Evolutionary conservation across 2,113 vertebrate species (phyloP).

Genomic region (Monopterus albus): DNA sequence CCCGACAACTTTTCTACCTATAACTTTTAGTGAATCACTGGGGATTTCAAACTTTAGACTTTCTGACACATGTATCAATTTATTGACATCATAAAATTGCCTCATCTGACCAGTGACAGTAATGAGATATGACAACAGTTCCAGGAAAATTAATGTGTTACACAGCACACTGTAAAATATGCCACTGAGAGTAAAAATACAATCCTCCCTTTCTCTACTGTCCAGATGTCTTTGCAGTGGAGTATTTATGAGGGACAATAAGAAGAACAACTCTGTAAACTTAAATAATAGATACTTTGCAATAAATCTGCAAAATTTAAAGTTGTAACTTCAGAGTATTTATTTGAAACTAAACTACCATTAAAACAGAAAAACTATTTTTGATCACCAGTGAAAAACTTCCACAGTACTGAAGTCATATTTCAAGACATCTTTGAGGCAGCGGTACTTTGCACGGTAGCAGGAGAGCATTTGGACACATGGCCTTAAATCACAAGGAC

Average conservation of each 20-base stretch:
- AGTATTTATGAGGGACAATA: constrained; percentile 58
- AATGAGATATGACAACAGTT: constrained; percentile 17
- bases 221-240: constrained; percentile 64
- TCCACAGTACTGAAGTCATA: background rate
- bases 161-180: constrained; percentile 58
- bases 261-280: constrained; percentile 36
- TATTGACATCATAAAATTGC: constrained; percentile 28
- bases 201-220: constrained; percentile 43
- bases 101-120: constrained; percentile 11
- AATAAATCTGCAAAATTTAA: constrained; percentile 50
- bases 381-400: background rate
- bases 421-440: constrained; percentile 8
- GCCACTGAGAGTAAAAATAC: constrained; percentile 54
- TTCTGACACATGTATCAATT: constrained; percentile 7
- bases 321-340: constrained; percentile 1
- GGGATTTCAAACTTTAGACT: background rate
- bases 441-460: constrained; percentile 35
- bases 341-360: background rate
- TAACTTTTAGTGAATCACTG: background rate
- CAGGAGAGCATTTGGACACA: constrained; percentile 41
- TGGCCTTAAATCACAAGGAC: constrained; percentile 44
- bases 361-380: background rate
- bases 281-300: constrained; percentile 47
- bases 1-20: background rate
- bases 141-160: constrained; percentile 46